Conservation (phyloP, 2,888 invertebrate species). For the Drosophila paramelanica region DNA sequence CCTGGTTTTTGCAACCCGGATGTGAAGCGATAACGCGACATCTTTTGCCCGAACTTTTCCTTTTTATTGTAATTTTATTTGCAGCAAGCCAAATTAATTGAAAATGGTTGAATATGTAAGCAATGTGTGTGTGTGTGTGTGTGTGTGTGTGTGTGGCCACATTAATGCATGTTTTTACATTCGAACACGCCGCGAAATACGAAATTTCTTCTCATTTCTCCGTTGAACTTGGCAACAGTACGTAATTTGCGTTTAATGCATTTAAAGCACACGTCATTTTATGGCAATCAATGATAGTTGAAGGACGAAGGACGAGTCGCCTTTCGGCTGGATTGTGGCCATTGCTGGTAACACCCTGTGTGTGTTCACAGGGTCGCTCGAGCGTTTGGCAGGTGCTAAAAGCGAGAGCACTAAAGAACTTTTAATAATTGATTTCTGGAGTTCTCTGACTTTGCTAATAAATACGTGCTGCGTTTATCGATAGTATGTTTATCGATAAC, state of each 20-base stretch:
- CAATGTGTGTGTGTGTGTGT: conserved; percentile 21
- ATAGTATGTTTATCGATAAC: neutral
- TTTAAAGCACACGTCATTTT: conserved; percentile 55
- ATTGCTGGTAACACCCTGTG: neutral
- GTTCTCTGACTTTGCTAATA: too few species aligned
- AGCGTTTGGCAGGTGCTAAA: neutral
- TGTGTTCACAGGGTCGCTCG: neutral
- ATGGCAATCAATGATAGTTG: conserved; percentile 49
- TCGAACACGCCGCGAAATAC: conserved; percentile 49
- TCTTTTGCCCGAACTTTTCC: conserved; percentile 41
- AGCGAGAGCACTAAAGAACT: too few species aligned
- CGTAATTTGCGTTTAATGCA: conserved; percentile 47
- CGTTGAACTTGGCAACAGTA: conserved; percentile 15
- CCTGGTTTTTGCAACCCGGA: conserved; percentile 15
- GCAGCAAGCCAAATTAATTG: conserved; percentile 59
- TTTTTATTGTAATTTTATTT: conserved; percentile 6
- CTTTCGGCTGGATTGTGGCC: neutral
- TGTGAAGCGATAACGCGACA: conserved; percentile 42
- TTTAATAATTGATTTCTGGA: too few species aligned
- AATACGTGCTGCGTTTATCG: neutral
- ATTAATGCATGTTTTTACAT: conserved; percentile 69
- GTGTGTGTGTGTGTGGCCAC: conserved; percentile 51
- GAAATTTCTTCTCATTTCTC: conserved; percentile 1
- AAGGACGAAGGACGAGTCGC: conserved; percentile 18
- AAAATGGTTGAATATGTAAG: conserved; percentile 39